Evolutionary conservation across 2,797 vertebrate species (phyloP), one percentile per base, ranked within the genome.

Genomic region (Pipistrellus pipistrellus): DNA sequence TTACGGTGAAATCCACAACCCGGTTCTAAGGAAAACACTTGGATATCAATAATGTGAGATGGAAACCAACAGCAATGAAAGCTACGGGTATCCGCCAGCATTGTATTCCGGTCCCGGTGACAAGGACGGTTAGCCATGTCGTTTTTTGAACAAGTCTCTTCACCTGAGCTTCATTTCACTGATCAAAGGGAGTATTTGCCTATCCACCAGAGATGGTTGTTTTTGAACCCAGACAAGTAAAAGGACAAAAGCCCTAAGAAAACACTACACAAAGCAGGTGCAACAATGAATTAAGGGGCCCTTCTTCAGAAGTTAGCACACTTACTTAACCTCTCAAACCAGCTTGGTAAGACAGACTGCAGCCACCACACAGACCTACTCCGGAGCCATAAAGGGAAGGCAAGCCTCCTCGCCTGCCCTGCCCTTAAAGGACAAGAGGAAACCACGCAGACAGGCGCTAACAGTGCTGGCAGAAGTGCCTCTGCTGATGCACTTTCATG

Each of bases 221-320:
- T 94, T 53, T 8, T 53, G 30, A 96, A 87, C 69, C 25, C 73
- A 93, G 82, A 88, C 53, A 78, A 89, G 27, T 2, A 69, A 20
- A 80, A 38, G 13, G 12, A 69, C 77, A 82, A 82, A 44, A 88
- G 30, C 64, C 38, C 30, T 30, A 32, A 30, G 17, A 69, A 75
- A 38, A 55, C 30, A 48, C 20, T 68, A 4, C 35, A 51, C 41
- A 68, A 89, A 87, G 10, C 4, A 80, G 44, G 62, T 35, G 73
- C 3, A 84, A 55, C 46, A 76, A 86, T 11, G 17, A 94, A 78
- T 20, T 51, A 82, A 57, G 30, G 23, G 27, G 13, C 51, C n/a
- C 48, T 76, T 48, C 51, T 68, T 78, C 13, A 69, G 8, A 88
- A 81, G 32, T 77, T 3, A 69, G 92, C 73, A 72, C 6, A 68